Evolutionary conservation across 2,113 vertebrate species (phyloP).

Genomic region (Neopipo cinnamomea): DNA sequence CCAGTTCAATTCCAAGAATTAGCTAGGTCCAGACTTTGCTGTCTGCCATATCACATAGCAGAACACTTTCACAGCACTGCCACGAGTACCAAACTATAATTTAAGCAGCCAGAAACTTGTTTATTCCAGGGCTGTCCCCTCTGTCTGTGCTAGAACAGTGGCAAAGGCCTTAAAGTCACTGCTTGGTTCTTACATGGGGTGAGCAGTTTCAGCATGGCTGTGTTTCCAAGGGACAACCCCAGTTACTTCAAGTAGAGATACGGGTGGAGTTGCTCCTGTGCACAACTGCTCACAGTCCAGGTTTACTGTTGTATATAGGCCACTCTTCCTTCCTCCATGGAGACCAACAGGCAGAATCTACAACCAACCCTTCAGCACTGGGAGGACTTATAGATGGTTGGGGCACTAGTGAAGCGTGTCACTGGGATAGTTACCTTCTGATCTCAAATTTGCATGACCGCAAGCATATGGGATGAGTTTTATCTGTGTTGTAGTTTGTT

Average conservation of each 20-base stretch:
- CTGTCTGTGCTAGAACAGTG: background rate
- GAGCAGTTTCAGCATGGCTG: background rate
- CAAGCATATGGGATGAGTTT: background rate
- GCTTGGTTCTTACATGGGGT: accelerated
- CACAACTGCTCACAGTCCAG: background rate
- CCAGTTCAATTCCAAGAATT: background rate
- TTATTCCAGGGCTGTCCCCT: background rate
- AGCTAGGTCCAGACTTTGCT: background rate
- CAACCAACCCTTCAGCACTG: background rate
- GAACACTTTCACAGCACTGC: background rate
- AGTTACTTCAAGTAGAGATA: background rate
- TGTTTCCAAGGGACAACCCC: background rate
- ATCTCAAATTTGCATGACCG: background rate
- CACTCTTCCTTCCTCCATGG: background rate
- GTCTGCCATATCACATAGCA: background rate
- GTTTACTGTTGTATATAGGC: background rate
- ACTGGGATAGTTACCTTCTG: background rate
- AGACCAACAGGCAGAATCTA: background rate
- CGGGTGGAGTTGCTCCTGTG: accelerated
- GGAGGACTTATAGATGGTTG: background rate
- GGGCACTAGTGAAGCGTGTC: background rate
- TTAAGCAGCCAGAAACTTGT: background rate
- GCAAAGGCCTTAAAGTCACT: background rate
- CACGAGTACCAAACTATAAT: background rate
- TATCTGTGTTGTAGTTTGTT: background rate